Conservation (phyloP, 2,113 vertebrate species). For the Otocyon megalotis region DNA sequence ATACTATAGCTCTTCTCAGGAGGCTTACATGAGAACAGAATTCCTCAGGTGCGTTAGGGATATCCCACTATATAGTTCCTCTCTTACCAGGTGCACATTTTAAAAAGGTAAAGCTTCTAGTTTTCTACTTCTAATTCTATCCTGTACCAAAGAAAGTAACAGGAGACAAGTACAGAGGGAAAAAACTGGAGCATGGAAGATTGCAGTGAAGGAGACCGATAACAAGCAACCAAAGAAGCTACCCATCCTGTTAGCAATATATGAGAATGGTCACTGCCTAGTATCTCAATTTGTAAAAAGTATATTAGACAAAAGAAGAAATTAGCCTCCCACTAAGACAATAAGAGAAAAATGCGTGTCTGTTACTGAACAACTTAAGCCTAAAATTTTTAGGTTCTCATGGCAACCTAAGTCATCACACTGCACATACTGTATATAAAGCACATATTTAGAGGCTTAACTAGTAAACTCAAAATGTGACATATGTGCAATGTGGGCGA, state of each 20-base stretch:
- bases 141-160: constrained; percentile 4
- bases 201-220: background rate
- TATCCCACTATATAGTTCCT: background rate
- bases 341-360: constrained; percentile 7
- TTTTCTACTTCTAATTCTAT: constrained; percentile 28
- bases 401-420: constrained; percentile 71
- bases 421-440: constrained; percentile 75
- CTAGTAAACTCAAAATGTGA: constrained; percentile 81
- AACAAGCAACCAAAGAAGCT: background rate
- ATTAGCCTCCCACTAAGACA: background rate
- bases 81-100: background rate
- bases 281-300: constrained; percentile 42
- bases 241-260: background rate
- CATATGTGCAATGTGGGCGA: constrained; percentile 83
- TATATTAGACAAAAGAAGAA: background rate
- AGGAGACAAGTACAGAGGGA: background rate
- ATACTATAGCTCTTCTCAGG: background rate
- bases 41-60: background rate
- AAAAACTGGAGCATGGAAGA: background rate
- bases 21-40: background rate
- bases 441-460: constrained; percentile 71
- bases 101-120: background rate
- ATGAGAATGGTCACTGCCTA: background rate
- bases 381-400: constrained; percentile 74
- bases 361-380: constrained; percentile 58